Evolutionary conservation across 2,888 invertebrate species (phyloP), one percentile per base, ranked within the genome.

Genomic region (Epiperipatus broadwayi): DNA sequence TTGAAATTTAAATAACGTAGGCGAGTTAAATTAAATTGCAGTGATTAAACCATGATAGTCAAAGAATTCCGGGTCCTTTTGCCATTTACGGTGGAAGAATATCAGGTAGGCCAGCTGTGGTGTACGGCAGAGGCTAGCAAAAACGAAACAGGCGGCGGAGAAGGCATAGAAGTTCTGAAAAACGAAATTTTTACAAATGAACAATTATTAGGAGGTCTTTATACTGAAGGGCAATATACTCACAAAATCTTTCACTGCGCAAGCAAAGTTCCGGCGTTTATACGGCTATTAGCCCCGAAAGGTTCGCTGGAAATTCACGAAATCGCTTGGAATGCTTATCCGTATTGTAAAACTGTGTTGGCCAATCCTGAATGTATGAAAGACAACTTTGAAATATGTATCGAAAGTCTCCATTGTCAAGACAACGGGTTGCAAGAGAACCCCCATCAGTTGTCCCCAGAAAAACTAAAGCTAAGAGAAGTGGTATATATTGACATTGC

Each of bases 401-500:
- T 67, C 41, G 66, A 67, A 51, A 60, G 64, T 7, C 56, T 66
- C 43, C 66, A 66, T 49, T 44, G 58, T 37, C 53, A 56, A 29
- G 66, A 65, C 45, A 49, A 46, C 32, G 59, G 58, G 5, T 41
- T n/a, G n/a, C n/a, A n/a, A n/a, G 31, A 48, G 42, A 43, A 64
- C 89, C 85, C 87, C 41, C 95, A 97, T 63, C 77, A 81, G 60
- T 65, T 97, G 52, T 63, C 78, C n/a, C 69, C 75, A 15, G 89
- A 91, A 49, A 79, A 83, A 62, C 65, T 95, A 52, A 80, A 78
- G 61, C 67, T 71, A 47, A 74, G 95, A 50, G 85, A 93, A 51
- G 72, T 95, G 20, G 73, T 89, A 16, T 68, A 73, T 58, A 83
- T 99, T 60, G 93, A 97, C 65, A 93, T 97, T 61, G 85, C 93